A percentile compares a stretch with the other conserved stretches of the same genome.
Evolutionary conservation across 2,888 invertebrate genomes (phyloP).

Genomic region (Phalangium opilio): DNA sequence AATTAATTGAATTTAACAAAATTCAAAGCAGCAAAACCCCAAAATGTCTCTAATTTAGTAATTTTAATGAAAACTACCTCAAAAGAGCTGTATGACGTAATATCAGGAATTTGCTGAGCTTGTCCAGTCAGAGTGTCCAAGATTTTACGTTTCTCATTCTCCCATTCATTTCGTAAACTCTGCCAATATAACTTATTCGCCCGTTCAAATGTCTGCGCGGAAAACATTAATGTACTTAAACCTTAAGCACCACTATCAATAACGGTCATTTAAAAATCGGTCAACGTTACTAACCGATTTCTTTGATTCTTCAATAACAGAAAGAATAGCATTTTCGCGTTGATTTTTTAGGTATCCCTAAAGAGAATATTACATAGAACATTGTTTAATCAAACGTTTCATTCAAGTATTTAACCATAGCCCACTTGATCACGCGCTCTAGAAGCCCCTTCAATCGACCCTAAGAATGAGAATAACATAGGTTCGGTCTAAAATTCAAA

Average conservation of each 20-base stretch:
- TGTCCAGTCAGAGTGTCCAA: constrained; percentile 77
- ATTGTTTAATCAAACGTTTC: too few species aligned
- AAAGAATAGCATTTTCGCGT: constrained; percentile 78
- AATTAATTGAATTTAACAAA: too few species aligned
- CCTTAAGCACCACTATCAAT: neutral
- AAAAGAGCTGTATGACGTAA: constrained; percentile 23
- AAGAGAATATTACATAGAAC: constrained; percentile 4
- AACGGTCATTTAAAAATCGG: too few species aligned
- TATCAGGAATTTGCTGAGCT: constrained; percentile 62
- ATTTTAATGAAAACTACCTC: constrained; percentile 26
- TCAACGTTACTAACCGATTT: constrained; percentile 48
- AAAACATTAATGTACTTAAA: too few species aligned
- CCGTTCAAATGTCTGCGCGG: constrained; percentile 44
- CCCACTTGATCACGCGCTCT: too few species aligned
- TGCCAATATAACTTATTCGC: constrained; percentile 48
- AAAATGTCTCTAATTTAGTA: too few species aligned
- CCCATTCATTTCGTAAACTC: constrained; percentile 75
- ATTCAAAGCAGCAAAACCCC: too few species aligned
- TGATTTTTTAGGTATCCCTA: constrained; percentile 73
- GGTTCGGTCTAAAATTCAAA: too few species aligned
- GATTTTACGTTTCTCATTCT: constrained; percentile 70
- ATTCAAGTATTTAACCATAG: too few species aligned
- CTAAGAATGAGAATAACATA: too few species aligned
- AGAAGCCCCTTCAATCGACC: too few species aligned
- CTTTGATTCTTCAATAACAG: constrained; percentile 72